These are phyloP conservation scores for Phaedon cochleariae DNA, from an alignment of 2,888 invertebrate species.

Conservation along the genomic window DNA sequence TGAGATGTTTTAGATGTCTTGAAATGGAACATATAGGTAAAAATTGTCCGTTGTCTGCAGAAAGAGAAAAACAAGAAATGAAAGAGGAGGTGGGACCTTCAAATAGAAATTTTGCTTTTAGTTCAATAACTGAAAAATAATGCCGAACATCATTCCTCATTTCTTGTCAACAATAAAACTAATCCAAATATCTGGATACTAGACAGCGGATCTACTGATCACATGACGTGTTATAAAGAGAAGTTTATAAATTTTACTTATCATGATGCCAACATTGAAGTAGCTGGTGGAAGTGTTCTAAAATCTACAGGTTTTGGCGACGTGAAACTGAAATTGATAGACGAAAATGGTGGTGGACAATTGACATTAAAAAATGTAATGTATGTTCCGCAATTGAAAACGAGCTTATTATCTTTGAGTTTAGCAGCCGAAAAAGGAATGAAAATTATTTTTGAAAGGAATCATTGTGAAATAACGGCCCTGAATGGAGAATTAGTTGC, in stretches of 20 bases:
- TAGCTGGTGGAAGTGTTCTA: not conserved
- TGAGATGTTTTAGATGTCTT: conserved; percentile 9
- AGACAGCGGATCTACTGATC: not conserved
- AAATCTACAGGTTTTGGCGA: conserved; percentile 2
- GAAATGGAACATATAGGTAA: conserved; percentile 2
- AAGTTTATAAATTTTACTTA: not conserved
- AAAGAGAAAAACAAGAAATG: not conserved
- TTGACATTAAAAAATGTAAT: not conserved
- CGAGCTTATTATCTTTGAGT: not conserved
- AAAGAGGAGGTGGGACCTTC: not conserved
- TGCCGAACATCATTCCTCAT: not conserved
- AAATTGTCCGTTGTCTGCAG: not conserved
- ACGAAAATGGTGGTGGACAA: not conserved
- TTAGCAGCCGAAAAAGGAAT: not conserved
- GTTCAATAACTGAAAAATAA: not conserved
- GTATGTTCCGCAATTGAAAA: conserved; percentile 2
- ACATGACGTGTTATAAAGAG: not conserved
- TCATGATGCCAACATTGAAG: not conserved
- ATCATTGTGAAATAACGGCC: not conserved
- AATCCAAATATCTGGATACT: conserved; percentile 3
- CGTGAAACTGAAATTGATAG: not conserved
- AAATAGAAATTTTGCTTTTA: conserved; percentile 1
- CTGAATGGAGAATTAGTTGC: not conserved
- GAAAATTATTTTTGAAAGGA: not conserved
- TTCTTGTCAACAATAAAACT: not conserved